A percentile compares a stretch with the other conserved stretches of the same genome.
phyloP scores from a whole-genome alignment of 2,888 invertebrate genomes.

The Ophonus ardosiacus region DNA sequence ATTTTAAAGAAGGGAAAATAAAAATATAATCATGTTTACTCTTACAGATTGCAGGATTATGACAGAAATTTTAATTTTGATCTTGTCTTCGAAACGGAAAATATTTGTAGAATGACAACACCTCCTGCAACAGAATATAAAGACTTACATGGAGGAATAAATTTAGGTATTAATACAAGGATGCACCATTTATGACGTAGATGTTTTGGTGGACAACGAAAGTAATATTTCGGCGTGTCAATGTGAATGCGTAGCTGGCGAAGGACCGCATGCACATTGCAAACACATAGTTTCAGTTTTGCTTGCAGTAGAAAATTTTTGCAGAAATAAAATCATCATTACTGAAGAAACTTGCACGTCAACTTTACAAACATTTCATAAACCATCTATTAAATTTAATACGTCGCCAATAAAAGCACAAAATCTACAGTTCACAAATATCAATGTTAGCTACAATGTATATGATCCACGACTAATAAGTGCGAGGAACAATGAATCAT shows the following conservation, averaged over 20 bases:
- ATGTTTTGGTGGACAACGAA: not conserved
- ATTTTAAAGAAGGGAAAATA: no score
- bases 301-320: not conserved
- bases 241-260: not conserved
- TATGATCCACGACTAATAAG: not conserved
- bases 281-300: not conserved
- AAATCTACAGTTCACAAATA: not conserved
- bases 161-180: no score
- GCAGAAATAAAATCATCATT: no score
- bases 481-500: not conserved
- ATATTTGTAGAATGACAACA: no score
- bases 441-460: not conserved
- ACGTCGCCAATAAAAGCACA: no score
- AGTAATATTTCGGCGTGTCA: constrained; percentile 1
- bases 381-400: not conserved
- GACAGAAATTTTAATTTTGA: no score
- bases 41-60: no score
- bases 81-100: no score
- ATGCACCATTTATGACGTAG: not conserved
- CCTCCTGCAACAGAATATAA: no score
- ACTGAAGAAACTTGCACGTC: not conserved
- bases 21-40: no score
- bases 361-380: not conserved
- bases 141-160: no score
- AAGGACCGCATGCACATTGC: no score